Evolutionary conservation across 2,113 vertebrate genomes (phyloP).

Genomic region (Peromyscus polionotus): DNA sequence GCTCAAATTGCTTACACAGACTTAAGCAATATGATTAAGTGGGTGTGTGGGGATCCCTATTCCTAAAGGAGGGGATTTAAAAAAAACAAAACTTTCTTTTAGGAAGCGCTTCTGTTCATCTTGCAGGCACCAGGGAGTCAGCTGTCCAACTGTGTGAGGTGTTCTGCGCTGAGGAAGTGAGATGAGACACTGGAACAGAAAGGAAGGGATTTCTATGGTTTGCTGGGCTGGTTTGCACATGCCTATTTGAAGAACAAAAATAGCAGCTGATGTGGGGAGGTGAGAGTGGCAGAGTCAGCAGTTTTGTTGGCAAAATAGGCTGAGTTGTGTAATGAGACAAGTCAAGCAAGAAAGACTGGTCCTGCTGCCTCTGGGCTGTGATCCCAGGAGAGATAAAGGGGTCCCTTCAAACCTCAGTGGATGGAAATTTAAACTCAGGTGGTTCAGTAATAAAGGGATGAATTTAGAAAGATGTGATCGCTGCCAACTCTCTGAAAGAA

Average conservation of each 20-base stretch:
- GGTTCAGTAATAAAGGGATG: neutral
- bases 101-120: conserved; percentile 52
- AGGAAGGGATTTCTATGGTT: neutral
- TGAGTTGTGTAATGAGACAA: conserved; percentile 56
- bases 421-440: neutral
- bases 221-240: neutral
- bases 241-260: conserved; percentile 43
- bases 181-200: neutral
- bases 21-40: conserved; percentile 26
- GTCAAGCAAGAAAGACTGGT: conserved; percentile 69
- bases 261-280: neutral
- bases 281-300: conserved; percentile 6
- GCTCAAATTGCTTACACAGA: neutral
- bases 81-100: neutral
- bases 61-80: neutral
- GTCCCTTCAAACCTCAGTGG: neutral
- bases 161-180: neutral
- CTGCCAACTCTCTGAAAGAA: neutral
- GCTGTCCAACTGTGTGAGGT: neutral
- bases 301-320: conserved; percentile 22
- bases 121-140: neutral
- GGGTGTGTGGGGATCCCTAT: neutral
- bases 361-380: conserved; percentile 35
- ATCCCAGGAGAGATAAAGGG: conserved; percentile 53
- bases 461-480: conserved; percentile 5